Conservation (phyloP, 2,113 vertebrate genomes). For the Bungarus multicinctus region DNA sequence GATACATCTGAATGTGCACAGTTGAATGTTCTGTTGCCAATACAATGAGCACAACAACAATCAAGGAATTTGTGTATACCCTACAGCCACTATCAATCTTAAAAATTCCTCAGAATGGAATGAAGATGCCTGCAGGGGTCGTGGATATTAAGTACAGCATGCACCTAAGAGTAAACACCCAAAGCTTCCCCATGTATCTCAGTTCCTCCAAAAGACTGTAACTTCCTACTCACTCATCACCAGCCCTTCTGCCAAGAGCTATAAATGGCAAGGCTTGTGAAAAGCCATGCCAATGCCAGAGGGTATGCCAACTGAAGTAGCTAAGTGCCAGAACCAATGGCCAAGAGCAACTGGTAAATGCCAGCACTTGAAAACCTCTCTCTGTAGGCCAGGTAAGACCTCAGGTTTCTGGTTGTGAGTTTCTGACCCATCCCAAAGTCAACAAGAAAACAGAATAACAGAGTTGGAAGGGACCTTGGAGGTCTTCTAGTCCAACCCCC, state of each 20-base stretch:
- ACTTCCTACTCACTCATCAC: constrained; percentile 17
- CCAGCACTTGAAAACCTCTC: neutral
- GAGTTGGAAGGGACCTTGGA: neutral
- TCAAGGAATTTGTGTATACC: neutral
- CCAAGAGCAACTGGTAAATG: neutral
- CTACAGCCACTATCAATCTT: neutral
- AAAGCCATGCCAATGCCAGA: neutral
- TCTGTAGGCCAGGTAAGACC: neutral
- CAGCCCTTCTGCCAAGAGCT: neutral
- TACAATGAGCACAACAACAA: neutral
- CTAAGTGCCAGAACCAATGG: neutral
- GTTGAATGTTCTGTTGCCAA: neutral
- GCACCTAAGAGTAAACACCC: neutral
- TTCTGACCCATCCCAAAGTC: neutral
- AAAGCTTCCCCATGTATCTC: neutral
- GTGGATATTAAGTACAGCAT: neutral
- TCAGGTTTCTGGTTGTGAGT: neutral
- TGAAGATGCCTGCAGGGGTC: neutral
- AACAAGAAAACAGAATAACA: neutral
- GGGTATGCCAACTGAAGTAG: neutral
- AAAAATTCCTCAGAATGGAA: neutral
- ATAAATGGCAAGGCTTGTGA: neutral
- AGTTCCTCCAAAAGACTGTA: constrained; percentile 16
- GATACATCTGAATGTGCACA: neutral
- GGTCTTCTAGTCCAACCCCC: neutral